Percentiles rank a stretch among this genome's conserved stretches.
phyloP scores from a whole-genome alignment of 2,797 vertebrate genomes.

The Orestias chungarensis region DNA sequence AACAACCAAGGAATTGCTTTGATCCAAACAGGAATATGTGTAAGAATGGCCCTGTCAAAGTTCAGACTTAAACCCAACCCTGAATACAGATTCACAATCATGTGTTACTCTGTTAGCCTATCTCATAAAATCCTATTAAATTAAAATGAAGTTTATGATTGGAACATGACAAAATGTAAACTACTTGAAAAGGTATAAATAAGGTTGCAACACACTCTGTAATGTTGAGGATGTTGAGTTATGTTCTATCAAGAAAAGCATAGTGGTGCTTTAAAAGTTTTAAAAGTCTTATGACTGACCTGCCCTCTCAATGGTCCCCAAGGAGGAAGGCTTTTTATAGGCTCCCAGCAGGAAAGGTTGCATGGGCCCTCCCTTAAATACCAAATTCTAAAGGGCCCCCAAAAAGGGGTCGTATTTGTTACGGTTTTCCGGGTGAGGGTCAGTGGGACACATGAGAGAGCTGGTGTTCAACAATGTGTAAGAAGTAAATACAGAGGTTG shows the following conservation, averaged over 20 bases:
- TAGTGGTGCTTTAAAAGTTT: background rate
- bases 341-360: slow-evolving; percentile 58
- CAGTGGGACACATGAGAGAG: slow-evolving; percentile 47
- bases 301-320: slow-evolving; percentile 27
- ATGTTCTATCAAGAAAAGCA: background rate
- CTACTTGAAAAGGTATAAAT: background rate
- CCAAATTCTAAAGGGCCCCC: slow-evolving; percentile 57
- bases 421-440: slow-evolving; percentile 65
- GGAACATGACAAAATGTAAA: background rate
- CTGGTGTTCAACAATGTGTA: slow-evolving; percentile 38
- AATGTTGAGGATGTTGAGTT: background rate
- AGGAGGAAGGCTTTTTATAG: slow-evolving; percentile 70
- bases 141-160: background rate
- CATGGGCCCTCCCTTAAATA: slow-evolving; percentile 51
- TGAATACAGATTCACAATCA: background rate
- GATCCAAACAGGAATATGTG: background rate
- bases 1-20: background rate
- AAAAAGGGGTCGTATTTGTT: slow-evolving; percentile 64
- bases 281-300: slow-evolving; percentile 15
- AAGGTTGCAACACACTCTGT: background rate
- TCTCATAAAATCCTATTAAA: background rate
- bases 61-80: background rate
- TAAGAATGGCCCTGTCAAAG: background rate
- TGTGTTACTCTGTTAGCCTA: background rate
- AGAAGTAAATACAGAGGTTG: slow-evolving; percentile 15